Evolutionary conservation across 2,797 vertebrate species (phyloP).

Genomic region (Micropoecilia bifurca): DNA sequence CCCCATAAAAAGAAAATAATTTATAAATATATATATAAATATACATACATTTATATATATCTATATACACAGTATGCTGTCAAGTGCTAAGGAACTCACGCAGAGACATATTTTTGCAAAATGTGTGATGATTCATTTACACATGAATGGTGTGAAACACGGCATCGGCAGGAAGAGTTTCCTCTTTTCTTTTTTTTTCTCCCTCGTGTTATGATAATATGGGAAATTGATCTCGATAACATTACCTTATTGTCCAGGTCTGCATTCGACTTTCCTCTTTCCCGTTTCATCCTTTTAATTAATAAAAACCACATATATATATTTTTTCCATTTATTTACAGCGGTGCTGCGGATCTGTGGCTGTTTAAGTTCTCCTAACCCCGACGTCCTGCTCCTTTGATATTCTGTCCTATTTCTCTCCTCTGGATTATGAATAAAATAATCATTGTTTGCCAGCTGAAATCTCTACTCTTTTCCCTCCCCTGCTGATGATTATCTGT

Average conservation of each 20-base stretch:
- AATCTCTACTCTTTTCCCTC: slow-evolving; percentile 78
- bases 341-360: background rate
- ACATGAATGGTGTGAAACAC: slow-evolving; percentile 42
- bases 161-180: slow-evolving; percentile 31
- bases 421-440: slow-evolving; percentile 79
- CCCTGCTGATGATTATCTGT: slow-evolving; percentile 81
- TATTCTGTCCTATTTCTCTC: slow-evolving; percentile 58
- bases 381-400: slow-evolving; percentile 66
- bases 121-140: slow-evolving; percentile 54
- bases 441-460: slow-evolving; percentile 80
- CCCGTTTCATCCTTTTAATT: slow-evolving; percentile 44
- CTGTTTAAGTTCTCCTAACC: slow-evolving; percentile 37
- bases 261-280: slow-evolving; percentile 22
- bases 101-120: slow-evolving; percentile 46
- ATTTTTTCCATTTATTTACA: slow-evolving; percentile 37
- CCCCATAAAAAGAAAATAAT: background rate
- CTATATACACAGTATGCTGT: slow-evolving; percentile 15
- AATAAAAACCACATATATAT: background rate
- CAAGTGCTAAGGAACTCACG: slow-evolving; percentile 31
- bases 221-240: slow-evolving; percentile 22
- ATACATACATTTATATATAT: background rate
- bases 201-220: slow-evolving; percentile 25
- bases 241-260: slow-evolving; percentile 33
- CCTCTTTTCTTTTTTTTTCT: background rate
- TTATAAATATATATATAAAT: background rate